Conservation (phyloP, 2,113 vertebrate species). For the Stigmatopora argus region DNA sequence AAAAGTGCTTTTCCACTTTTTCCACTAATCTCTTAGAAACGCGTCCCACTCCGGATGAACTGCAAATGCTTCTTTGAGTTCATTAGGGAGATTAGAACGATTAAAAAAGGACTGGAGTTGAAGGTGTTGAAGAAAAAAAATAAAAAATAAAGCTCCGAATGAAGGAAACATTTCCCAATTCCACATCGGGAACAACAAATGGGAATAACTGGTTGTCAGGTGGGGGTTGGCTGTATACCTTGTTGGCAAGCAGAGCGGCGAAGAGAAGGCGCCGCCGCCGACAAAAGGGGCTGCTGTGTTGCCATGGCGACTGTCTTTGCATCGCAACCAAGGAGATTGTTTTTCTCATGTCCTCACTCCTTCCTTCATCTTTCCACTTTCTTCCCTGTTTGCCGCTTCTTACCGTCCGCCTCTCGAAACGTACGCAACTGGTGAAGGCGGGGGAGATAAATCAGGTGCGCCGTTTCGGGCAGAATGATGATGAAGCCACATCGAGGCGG, state of each 20-base stretch:
- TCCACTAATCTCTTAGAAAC: constrained; percentile 8
- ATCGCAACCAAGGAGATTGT: constrained; percentile 62
- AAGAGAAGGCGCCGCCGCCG: constrained; percentile 54
- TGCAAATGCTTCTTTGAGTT: neutral
- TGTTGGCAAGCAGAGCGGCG: constrained; percentile 43
- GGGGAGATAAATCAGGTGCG: neutral
- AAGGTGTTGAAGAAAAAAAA: constrained; percentile 1
- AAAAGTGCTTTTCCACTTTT: constrained; percentile 46
- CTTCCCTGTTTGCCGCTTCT: constrained; percentile 4
- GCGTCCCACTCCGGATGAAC: constrained; percentile 15
- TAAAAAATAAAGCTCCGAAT: neutral
- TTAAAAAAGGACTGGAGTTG: neutral
- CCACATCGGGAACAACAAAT: neutral
- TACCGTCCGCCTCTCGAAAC: neutral
- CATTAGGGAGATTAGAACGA: constrained; percentile 4
- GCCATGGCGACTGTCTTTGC: constrained; percentile 73
- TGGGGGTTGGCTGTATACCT: constrained; percentile 35
- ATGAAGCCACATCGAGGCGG: constrained; percentile 15
- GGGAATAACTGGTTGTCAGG: neutral
- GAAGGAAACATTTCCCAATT: neutral
- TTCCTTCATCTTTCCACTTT: constrained; percentile 11
- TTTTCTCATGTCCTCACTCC: constrained; percentile 23
- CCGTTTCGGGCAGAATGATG: neutral
- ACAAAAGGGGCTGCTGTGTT: constrained; percentile 64
- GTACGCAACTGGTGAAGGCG: neutral